Evolutionary conservation across 2,888 invertebrate genomes (phyloP), one percentile per base, ranked within the genome.

Genomic region (Quadroppia sp.): DNA sequence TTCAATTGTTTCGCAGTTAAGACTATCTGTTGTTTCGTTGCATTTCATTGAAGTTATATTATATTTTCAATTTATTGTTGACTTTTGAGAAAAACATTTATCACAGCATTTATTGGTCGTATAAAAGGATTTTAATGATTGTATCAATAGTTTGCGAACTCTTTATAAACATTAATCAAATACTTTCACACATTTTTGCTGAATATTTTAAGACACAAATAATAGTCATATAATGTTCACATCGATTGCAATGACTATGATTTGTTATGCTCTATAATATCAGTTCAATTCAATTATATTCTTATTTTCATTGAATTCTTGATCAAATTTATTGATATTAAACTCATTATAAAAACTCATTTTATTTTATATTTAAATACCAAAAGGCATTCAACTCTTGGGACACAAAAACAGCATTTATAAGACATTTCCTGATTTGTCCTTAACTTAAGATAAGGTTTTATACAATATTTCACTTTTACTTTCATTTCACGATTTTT

Each of bases 81-180:
- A 20, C n/a, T 7, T 50, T 15, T 30, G 4, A 32, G 13, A 59
- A 15, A 59, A 32, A 28, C 17, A 28, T 59, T 59, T 59, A 30
- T 32, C 59, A n/a, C n/a, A 32, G 28, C 9, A 28, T 59, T 59
- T 59, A 30, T 30, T 59, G 28, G 30, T 30, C 15, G 30, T 32
- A 59, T 59, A 59, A 59, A 32, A 50, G 3, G 13, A 32, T 59
- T 59, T 59, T 59, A 30, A 59, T 59, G 59, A 59, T 59, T 15
- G n/a, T 56, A 56, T 56, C 56, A 30, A 13, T 30, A 50, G 50
- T 50, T 50, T 50, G 20, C 50, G 50, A 50, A 20, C 7, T 4
- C 15, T 50, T 20, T 23, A 4, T n/a, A n/a, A 50, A 50, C 17
- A 15, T 15, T 45, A 45, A 45, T 13, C 2, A 15, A 15, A 15